These are phyloP conservation scores for Matsumurasca onukii DNA, from an alignment of 1,140 invertebrate genomes.

Conservation along the genomic window DNA sequence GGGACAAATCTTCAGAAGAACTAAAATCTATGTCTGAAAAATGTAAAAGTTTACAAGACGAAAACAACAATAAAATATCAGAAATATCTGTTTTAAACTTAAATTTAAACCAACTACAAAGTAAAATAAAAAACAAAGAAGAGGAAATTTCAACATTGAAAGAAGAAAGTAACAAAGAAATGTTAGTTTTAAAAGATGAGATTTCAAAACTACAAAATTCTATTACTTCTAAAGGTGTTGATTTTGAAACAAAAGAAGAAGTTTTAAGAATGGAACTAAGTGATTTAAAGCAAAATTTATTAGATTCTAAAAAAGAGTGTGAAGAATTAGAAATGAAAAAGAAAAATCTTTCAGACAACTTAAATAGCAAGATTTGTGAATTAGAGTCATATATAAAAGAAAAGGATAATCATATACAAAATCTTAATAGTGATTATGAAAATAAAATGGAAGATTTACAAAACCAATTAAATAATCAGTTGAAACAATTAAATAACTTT, in stretches of 20 bases:
- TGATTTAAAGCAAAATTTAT: slow-evolving; percentile 43
- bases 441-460: slow-evolving; percentile 46
- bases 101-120: slow-evolving; percentile 8
- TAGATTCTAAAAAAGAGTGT: slow-evolving; percentile 33
- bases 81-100: slow-evolving; percentile 10
- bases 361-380: no score
- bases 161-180: slow-evolving; percentile 24
- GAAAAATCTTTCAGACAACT: no score
- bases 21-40: not conserved
- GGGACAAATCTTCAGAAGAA: not conserved
- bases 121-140: slow-evolving; percentile 16
- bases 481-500: not conserved
- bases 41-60: slow-evolving; percentile 17
- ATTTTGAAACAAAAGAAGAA: slow-evolving; percentile 44
- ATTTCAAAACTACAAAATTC: slow-evolving; percentile 31
- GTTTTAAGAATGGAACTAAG: slow-evolving; percentile 52
- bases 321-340: slow-evolving; percentile 38
- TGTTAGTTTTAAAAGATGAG: slow-evolving; percentile 37
- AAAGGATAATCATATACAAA: slow-evolving; percentile 48
- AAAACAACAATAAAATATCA: slow-evolving; percentile 14
- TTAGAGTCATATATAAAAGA: slow-evolving; percentile 54
- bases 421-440: slow-evolving; percentile 44
- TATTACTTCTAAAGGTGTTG: slow-evolving; percentile 5
- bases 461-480: slow-evolving; percentile 37
- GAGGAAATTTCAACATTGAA: slow-evolving; percentile 20